phyloP scores from a whole-genome alignment of 2,113 vertebrate genomes.

The Psammodynastes pulverulentus region DNA sequence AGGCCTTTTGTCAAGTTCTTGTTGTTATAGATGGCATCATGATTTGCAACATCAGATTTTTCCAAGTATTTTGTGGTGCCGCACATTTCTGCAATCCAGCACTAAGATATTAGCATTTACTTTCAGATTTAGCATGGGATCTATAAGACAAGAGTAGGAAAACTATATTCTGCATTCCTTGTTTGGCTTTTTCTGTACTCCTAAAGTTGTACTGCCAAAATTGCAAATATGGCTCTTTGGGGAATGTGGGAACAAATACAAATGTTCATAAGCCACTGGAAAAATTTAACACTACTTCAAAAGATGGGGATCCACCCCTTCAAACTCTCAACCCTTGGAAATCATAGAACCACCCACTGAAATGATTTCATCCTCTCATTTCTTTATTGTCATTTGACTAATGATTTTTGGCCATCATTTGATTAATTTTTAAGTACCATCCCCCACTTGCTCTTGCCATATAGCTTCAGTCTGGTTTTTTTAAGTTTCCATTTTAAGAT shows the following conservation, averaged over 20 bases:
- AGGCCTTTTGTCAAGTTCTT: neutral
- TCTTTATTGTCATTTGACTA: neutral
- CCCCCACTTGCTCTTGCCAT: neutral
- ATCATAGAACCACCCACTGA: neutral
- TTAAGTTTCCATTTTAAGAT: neutral
- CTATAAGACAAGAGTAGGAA: neutral
- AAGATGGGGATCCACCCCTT: neutral
- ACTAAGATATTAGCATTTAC: neutral
- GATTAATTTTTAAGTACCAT: neutral
- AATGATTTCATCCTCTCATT: neutral
- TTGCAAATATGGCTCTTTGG: neutral
- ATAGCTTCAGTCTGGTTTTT: neutral
- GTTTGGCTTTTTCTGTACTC: neutral
- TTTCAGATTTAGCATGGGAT: neutral
- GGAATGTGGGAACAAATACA: neutral
- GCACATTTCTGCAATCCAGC: neutral
- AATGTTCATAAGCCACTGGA: neutral
- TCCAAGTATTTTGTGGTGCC: neutral
- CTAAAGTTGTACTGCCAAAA: neutral
- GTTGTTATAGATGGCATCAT: neutral
- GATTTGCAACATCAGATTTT: neutral
- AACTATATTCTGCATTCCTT: neutral
- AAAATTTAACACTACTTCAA: neutral
- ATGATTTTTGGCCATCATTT: neutral
- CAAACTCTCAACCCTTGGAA: neutral